Conservation (phyloP, 2,113 vertebrate species). For the Brachypteracias leptosomus region DNA sequence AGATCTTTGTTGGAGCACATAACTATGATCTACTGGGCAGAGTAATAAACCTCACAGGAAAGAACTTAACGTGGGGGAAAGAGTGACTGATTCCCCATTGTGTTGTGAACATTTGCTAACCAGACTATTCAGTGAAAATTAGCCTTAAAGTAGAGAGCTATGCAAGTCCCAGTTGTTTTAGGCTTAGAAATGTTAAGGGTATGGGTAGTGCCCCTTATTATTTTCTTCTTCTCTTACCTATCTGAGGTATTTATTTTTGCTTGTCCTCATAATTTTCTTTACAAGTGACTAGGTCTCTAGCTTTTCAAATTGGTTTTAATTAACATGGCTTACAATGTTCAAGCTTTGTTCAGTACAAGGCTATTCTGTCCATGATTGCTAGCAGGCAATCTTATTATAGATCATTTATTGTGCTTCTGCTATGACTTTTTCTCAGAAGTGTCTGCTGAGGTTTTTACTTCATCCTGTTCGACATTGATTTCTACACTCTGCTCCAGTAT, state of each 20-base stretch:
- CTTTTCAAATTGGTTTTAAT: neutral
- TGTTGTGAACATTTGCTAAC: neutral
- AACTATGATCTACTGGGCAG: neutral
- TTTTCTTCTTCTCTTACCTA: neutral
- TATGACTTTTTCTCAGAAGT: neutral
- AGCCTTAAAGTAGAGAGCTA: neutral
- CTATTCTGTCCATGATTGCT: neutral
- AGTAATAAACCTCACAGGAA: neutral
- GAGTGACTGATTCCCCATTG: neutral
- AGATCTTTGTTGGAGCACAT: neutral
- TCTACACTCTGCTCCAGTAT: neutral
- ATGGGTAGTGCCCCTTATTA: neutral
- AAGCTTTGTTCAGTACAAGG: neutral
- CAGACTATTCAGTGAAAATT: neutral
- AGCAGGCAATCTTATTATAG: neutral
- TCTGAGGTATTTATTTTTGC: neutral
- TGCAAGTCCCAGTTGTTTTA: neutral
- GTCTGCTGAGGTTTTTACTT: neutral
- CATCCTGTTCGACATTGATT: neutral
- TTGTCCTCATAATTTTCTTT: neutral
- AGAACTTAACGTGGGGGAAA: fast-evolving
- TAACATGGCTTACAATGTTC: neutral
- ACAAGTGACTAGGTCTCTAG: no score
- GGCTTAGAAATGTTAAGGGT: neutral
- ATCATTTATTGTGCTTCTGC: neutral